phyloP scores from a whole-genome alignment of 2,113 vertebrate genomes.

The Scolopax mira region DNA sequence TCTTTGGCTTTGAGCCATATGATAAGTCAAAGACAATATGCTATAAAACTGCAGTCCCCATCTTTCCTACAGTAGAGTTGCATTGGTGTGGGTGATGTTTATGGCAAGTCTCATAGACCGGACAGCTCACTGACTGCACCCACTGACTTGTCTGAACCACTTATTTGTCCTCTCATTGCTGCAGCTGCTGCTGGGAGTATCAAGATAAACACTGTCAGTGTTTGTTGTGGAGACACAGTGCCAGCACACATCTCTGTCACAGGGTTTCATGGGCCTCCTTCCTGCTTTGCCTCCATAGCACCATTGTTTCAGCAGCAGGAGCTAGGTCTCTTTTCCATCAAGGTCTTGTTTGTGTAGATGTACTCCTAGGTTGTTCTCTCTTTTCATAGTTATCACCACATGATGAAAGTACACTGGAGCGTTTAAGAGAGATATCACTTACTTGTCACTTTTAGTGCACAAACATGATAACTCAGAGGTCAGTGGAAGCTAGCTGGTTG shows the following conservation, averaged over 20 bases:
- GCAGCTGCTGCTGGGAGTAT: background rate
- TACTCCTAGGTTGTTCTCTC: background rate
- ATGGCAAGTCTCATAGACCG: background rate
- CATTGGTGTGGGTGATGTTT: background rate
- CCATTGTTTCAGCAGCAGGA: background rate
- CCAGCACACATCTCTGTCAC: background rate
- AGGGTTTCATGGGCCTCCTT: background rate
- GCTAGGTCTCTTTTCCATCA: background rate
- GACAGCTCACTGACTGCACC: background rate
- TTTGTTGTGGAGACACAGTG: background rate
- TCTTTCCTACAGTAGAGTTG: background rate
- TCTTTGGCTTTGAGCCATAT: background rate
- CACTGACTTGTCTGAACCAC: background rate
- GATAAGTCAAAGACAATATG: background rate
- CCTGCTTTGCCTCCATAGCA: background rate
- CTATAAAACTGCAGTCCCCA: background rate
- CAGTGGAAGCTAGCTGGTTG: background rate
- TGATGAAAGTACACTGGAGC: background rate
- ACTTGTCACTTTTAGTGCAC: background rate
- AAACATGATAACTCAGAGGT: background rate
- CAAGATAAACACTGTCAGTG: background rate
- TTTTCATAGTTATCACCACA: background rate
- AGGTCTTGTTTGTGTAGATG: background rate
- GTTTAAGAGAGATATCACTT: background rate
- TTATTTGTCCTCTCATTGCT: background rate